Evolutionary conservation across 1,140 invertebrate species (phyloP).

Genomic region (Drosophila bipectinata): DNA sequence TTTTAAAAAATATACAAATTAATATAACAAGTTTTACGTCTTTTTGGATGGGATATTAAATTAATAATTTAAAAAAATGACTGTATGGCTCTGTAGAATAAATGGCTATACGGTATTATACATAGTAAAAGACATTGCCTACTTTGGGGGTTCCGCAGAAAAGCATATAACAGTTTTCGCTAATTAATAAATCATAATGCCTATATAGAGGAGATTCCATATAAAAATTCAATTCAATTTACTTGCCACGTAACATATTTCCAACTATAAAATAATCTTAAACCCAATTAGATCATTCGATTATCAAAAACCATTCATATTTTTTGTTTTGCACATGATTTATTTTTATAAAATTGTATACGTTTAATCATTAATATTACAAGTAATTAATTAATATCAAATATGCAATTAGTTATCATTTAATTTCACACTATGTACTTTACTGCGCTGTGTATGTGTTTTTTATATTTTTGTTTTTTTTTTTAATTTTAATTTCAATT

Average conservation of each 20-base stretch:
- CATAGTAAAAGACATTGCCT: background rate
- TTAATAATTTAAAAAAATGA: no score
- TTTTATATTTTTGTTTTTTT: conserved; percentile 31
- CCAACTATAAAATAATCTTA: background rate
- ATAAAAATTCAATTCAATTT: no score
- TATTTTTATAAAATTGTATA: conserved; percentile 83
- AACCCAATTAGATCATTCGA: background rate
- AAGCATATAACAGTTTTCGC: no score
- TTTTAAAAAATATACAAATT: conserved; percentile 47
- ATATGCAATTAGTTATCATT: conserved; percentile 80
- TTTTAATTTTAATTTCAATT: conserved; percentile 47
- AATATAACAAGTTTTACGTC: conserved; percentile 11
- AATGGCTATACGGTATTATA: no score
- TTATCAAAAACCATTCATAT: conserved; percentile 2
- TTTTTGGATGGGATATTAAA: no score
- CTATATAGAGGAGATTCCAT: background rate
- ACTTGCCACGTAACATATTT: background rate
- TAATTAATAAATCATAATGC: background rate
- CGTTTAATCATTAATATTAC: conserved; percentile 80
- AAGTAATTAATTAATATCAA: conserved; percentile 81
- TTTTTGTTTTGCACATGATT: conserved; percentile 68
- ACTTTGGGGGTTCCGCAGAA: background rate
- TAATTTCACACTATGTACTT: conserved; percentile 78
- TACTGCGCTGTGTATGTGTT: conserved; percentile 62
- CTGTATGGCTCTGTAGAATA: no score